phyloP scores from a whole-genome alignment of 2,797 vertebrate species.

The Silurus aristotelis region DNA sequence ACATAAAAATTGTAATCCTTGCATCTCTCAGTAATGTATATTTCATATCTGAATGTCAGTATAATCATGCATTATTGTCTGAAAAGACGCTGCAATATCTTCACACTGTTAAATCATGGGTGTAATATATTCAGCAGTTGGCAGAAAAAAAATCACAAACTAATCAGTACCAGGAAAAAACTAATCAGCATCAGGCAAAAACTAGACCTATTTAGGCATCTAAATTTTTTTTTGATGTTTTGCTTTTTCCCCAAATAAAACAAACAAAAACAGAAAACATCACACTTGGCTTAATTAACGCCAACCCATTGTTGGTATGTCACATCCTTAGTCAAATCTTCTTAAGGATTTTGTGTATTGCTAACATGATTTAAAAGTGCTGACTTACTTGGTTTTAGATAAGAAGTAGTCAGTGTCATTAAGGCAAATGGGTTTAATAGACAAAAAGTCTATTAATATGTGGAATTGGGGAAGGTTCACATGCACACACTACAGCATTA shows the following conservation, averaged over 20 bases:
- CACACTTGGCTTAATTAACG: not conserved
- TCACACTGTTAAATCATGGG: not conserved
- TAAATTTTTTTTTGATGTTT: not conserved
- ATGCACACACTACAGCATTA: not conserved
- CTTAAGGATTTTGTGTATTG: not conserved
- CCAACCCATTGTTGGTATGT: not conserved
- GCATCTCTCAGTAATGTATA: not conserved
- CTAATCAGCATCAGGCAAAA: not conserved
- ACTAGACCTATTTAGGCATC: not conserved
- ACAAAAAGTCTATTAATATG: too few relatives aligned
- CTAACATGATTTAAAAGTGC: not conserved
- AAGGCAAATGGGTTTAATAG: not conserved
- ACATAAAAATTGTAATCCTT: not conserved
- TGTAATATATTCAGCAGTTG: not conserved
- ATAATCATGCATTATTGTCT: not conserved
- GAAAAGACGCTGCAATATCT: not conserved
- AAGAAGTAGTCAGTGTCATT: not conserved
- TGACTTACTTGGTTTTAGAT: not conserved
- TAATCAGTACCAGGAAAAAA: not conserved
- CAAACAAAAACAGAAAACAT: not conserved
- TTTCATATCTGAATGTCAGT: not conserved
- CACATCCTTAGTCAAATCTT: not conserved
- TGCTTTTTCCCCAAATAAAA: not conserved
- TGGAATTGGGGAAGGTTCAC: not conserved
- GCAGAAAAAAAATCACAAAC: not conserved